Conservation (phyloP, 2,888 invertebrate genomes). For the Himalopsyche tibetana region DNA sequence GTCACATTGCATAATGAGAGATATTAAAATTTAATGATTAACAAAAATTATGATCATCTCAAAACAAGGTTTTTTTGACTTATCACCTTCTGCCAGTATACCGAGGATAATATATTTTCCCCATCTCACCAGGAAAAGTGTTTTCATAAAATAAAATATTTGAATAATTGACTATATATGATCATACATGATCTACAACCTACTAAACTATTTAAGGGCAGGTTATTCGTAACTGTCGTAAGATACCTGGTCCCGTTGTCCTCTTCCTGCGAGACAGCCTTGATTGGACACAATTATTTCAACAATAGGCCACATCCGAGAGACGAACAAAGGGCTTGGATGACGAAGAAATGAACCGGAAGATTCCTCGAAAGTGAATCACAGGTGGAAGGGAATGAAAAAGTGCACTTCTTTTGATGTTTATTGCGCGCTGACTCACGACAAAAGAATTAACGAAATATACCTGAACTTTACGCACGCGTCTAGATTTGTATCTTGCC, state of each 20-base stretch:
- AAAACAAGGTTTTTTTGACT: no score
- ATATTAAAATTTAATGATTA: no score
- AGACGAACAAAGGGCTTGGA: background rate
- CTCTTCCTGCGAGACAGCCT: background rate
- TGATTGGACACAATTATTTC: background rate
- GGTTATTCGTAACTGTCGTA: background rate
- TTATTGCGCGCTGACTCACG: conserved; percentile 1
- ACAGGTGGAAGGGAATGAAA: conserved; percentile 55
- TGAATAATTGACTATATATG: no score
- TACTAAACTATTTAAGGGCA: no score
- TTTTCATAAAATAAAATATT: no score
- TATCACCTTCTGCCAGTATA: no score
- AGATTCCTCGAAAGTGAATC: conserved; percentile 59
- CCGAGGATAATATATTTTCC: no score
- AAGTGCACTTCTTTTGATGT: conserved; percentile 30
- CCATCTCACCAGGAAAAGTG: no score
- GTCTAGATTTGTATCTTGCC: background rate
- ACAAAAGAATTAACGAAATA: background rate
- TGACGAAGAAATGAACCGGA: conserved; percentile 43
- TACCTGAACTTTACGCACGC: background rate
- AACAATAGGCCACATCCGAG: conserved; percentile 26
- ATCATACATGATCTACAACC: no score
- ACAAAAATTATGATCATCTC: no score
- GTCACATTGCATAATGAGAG: no score
- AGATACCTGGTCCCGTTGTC: background rate